These are phyloP conservation scores for Hippoglossus stenolepis DNA, from an alignment of 2,113 vertebrate species.

Conservation along the genomic window DNA sequence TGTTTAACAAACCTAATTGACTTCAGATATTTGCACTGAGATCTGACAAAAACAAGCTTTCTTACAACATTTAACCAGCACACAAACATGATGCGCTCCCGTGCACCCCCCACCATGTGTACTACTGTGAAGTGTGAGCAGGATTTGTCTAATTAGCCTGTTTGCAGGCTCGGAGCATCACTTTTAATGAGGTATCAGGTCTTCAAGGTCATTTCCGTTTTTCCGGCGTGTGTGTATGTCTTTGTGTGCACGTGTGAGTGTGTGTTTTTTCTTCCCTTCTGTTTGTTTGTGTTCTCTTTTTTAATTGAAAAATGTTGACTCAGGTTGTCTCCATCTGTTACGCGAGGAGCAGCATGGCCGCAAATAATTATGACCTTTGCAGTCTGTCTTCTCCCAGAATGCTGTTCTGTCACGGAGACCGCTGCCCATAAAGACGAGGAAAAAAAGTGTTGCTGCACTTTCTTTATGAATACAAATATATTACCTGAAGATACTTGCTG, in stretches of 20 bases:
- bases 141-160: conserved; percentile 79
- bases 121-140: conserved; percentile 73
- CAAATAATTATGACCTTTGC: conserved; percentile 79
- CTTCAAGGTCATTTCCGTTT: conserved; percentile 80
- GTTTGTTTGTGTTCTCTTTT: conserved; percentile 77
- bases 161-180: conserved; percentile 76
- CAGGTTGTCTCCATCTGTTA: conserved; percentile 82
- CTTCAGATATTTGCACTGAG: conserved; percentile 46
- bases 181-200: conserved; percentile 83
- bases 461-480: conserved; percentile 64
- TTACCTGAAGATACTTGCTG: conserved; percentile 49
- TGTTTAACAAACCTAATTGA: conserved; percentile 64
- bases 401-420: conserved; percentile 49
- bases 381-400: conserved; percentile 64
- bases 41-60: conserved; percentile 51
- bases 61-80: conserved; percentile 53
- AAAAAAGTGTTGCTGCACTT: conserved; percentile 45
- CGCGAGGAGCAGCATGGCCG: conserved; percentile 71
- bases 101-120: conserved; percentile 58
- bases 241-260: conserved; percentile 35
- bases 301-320: conserved; percentile 82
- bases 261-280: conserved; percentile 57
- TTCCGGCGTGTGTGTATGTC: conserved; percentile 51
- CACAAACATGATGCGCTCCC: conserved; percentile 51
- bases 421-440: conserved; percentile 15